Evolutionary conservation across 2,888 invertebrate species (phyloP), one percentile per base, ranked within the genome.

Genomic region (Rhamphomyia laevipes): DNA sequence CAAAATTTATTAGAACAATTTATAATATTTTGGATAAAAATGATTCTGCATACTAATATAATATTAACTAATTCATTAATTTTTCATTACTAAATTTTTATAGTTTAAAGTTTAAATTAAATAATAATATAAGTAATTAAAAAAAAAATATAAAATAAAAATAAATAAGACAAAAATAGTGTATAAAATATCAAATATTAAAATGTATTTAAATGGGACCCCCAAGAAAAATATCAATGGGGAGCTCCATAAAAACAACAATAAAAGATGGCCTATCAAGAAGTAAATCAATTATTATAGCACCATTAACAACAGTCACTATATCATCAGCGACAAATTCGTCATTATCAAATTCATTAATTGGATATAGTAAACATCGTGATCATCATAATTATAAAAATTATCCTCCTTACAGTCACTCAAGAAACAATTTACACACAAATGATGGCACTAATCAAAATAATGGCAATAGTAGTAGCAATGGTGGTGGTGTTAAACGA

Each of bases 171-270:
- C 7, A 27, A 27, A 7, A 27, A 27, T 27, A 27, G 23, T 27
- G 23, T 27, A 27, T 27, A n/a, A n/a, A n/a, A 7, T 27, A 6
- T 6, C 4, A 9, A 27, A 27, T 7, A 27, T 21, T 21, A 21
- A 27, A 27, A 68, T 68, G 68, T 57, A 61, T 51, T 56, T 60
- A 55, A 63, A 57, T 55, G 62, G 67, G 66, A 67, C 66, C 66
- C 66, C 66, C 65, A 61, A 59, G 59, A 62, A 61, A 53, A 56
- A 56, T 51, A 56, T 60, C 49, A 57, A 51, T 59, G 66, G 67
- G 67, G 65, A 65, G 67, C 67, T 68, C 68, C 65, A 49, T 42
- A 23, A 42, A 42, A 40, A 18, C 40, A 17, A 40, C 40, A 37
- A 40, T 12, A 18, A 18, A 40, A 40, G 40, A 40, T 40, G 18